Base-by-base conservation (phyloP, 2,113 vertebrate species). In the Rhombomys opimus region DNA sequence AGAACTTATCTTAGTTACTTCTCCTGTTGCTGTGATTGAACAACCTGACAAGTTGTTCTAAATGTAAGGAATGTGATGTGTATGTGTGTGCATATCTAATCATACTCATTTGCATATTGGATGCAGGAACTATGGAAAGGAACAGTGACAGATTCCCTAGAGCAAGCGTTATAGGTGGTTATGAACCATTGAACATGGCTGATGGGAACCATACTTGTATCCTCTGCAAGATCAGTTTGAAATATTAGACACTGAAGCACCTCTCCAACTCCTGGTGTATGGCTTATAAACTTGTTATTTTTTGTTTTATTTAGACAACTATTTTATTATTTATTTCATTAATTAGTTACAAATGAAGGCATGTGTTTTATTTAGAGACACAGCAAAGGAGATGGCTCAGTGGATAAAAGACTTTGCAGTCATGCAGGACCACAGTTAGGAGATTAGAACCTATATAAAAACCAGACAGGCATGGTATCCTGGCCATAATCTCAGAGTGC, bases 261-360 rank as follows among this genome's bases (percentile, higher is more conserved):
- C 0, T 59, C 78, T 59, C 11, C 10, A 59, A 5, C 0, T 6
- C 35, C 2, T 59, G 22, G 8, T 30, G 61, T 85, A 5, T 86
- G 25, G 38, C 18, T 88, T 78, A 85, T 68, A 80, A 13, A 85
- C 41, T 11, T 65, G 22, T 12, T 82, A 0, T 59, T 75, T 81
- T 81, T 84, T 5, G 73, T 89, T 95, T 80, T 80, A 50, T 72
- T 89, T 76, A 86, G 9, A 2, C n/a, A 73, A 84, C 57, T 68
- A 90, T 72, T 94, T 54, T 70, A 87, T 89, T 81, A 54, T 80
- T 80, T 82, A 85, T 80, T 89, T 73, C 7, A 57, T 76, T 52
- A 59, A 50, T 87, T 90, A 87, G 9, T 73, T 87, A 54, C 27
- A 75, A 86, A 50, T 78, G 27, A 73, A 15, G 38, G 27, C 0